A percentile compares a stretch with the other conserved stretches of the same genome.
Conservation (phyloP, 30 jellyfish, hydroid and myxozoan genomes). For the Clytia hemisphaerica region DNA sequence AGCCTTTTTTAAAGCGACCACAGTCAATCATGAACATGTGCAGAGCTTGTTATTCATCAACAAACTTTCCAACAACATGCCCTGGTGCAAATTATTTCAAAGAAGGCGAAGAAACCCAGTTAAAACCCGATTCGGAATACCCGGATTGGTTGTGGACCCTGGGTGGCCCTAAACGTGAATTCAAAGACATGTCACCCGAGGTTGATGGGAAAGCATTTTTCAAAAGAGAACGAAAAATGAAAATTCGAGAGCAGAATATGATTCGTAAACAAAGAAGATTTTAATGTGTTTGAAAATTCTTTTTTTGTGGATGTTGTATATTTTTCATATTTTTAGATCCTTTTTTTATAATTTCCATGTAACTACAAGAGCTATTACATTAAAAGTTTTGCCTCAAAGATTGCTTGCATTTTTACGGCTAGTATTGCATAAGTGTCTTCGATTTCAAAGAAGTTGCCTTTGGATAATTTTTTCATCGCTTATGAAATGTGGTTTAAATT, state of each 20-base stretch:
- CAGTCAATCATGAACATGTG: no score
- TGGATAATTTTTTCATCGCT: no score
- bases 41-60: background rate
- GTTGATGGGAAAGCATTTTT: constrained; percentile 45
- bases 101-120: constrained; percentile 64
- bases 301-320: no score
- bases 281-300: background rate
- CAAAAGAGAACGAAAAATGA: constrained; percentile 49
- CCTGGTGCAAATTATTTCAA: constrained; percentile 63
- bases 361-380: no score
- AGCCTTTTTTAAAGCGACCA: no score
- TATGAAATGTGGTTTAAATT: no score
- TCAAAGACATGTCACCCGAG: constrained; percentile 53
- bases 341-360: no score
- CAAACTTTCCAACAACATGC: constrained; percentile 18
- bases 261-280: constrained; percentile 56
- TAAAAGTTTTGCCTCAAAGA: no score
- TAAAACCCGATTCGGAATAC: constrained; percentile 66
- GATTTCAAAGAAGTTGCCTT: no score
- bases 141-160: constrained; percentile 88
- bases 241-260: constrained; percentile 53
- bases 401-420: no score
- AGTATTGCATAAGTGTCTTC: no score
- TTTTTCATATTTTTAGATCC: no score
- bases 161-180: constrained; percentile 29